A percentile compares a stretch with the other conserved stretches of the same genome.
Evolutionary conservation across 2,888 invertebrate genomes (phyloP).

Genomic region (Lasioglossum oenotherae): DNA sequence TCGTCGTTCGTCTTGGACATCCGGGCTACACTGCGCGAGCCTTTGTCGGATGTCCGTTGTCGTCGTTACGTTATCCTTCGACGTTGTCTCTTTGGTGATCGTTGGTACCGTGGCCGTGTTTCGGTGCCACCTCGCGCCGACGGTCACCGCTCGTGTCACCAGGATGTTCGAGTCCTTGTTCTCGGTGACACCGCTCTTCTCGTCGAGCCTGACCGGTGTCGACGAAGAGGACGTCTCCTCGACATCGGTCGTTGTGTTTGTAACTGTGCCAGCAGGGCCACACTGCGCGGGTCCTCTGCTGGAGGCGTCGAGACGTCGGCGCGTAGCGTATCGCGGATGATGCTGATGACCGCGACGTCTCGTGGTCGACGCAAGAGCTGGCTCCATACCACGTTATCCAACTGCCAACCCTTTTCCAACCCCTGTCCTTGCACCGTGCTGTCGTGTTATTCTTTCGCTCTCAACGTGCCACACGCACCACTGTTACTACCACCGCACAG

Average conservation of each 20-base stretch:
- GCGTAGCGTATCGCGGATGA: conserved; percentile 81
- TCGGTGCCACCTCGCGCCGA: conserved; percentile 54
- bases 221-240: conserved; percentile 30
- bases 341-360: conserved; percentile 83
- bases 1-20: conserved; percentile 57
- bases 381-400: conserved; percentile 76
- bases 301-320: conserved; percentile 81
- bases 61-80: conserved; percentile 17
- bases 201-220: conserved; percentile 45
- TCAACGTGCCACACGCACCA: conserved; percentile 82
- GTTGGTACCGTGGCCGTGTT: conserved; percentile 35
- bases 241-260: conserved; percentile 29
- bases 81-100: not conserved
- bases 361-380: conserved; percentile 76
- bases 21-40: conserved; percentile 83
- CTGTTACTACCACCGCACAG: conserved; percentile 86
- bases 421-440: conserved; percentile 86
- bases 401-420: conserved; percentile 59
- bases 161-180: not conserved
- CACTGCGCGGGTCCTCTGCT: conserved; percentile 84
- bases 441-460: conserved; percentile 9
- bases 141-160: conserved; percentile 36
- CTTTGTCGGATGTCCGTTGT: conserved; percentile 73
- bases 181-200: conserved; percentile 55
- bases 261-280: conserved; percentile 79